Conservation (phyloP, 2,113 vertebrate species). For the Chloroceryle aenea region DNA sequence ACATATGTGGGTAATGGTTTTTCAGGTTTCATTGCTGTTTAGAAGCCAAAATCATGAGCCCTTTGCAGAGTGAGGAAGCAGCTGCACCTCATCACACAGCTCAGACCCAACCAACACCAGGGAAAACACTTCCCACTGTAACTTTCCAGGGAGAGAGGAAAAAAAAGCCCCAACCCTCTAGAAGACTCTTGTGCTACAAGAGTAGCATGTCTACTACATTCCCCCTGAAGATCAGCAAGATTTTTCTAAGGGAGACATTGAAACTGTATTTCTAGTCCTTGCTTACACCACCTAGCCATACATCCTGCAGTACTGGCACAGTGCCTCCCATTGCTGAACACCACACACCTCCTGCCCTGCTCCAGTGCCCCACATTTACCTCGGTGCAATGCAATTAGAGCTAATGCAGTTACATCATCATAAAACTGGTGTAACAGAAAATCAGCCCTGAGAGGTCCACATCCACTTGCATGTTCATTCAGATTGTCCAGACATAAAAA, state of each 20-base stretch:
- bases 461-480: neutral
- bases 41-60: neutral
- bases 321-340: neutral
- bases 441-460: neutral
- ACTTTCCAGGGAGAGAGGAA: neutral
- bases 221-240: neutral
- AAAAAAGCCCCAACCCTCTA: too few relatives aligned
- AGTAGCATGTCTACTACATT: neutral
- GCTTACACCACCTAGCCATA: too few relatives aligned
- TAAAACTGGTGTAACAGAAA: neutral
- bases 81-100: neutral
- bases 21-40: neutral
- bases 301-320: neutral
- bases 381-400: neutral
- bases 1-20: fast-evolving
- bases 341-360: neutral
- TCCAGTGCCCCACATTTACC: neutral
- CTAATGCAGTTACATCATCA: neutral
- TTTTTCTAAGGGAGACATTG: neutral
- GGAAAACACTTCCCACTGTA: neutral
- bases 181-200: neutral
- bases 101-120: neutral
- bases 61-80: neutral
- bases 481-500: constrained; percentile 3
- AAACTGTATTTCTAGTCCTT: neutral